Conservation (phyloP, 2,888 invertebrate species). For the Chouioia cunea region DNA sequence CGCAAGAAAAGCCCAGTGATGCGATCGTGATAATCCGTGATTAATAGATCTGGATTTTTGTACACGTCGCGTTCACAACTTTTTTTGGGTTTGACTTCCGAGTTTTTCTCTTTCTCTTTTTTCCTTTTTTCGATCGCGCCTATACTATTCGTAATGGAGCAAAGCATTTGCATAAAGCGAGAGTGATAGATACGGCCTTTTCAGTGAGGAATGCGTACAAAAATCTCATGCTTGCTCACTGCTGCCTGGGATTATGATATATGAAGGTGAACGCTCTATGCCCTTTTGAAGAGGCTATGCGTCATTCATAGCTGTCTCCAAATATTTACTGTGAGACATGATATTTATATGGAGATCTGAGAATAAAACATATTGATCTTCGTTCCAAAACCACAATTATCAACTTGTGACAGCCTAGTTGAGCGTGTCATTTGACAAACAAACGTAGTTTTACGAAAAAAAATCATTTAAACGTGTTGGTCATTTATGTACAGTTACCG, state of each 20-base stretch:
- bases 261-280: neutral
- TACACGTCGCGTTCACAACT: conserved; percentile 1
- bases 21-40: conserved; percentile 40
- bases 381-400: too few species aligned
- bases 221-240: neutral
- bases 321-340: too few species aligned
- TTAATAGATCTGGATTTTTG: conserved; percentile 24
- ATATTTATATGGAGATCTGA: neutral
- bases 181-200: conserved; percentile 35
- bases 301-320: neutral
- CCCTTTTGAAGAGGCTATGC: neutral
- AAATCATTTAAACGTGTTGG: too few species aligned
- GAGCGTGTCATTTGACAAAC: too few species aligned
- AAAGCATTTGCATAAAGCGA: conserved; percentile 31
- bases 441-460: too few species aligned
- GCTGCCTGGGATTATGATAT: conserved; percentile 28
- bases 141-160: conserved; percentile 24
- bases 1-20: conserved; percentile 15
- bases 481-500: too few species aligned
- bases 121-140: conserved; percentile 3
- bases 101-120: neutral
- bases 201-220: neutral
- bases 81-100: conserved; percentile 6
- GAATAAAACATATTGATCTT: too few species aligned
- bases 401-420: too few species aligned